Evolutionary conservation across 1,140 invertebrate species (phyloP).

Genomic region (Apocrypta bakeri): DNA sequence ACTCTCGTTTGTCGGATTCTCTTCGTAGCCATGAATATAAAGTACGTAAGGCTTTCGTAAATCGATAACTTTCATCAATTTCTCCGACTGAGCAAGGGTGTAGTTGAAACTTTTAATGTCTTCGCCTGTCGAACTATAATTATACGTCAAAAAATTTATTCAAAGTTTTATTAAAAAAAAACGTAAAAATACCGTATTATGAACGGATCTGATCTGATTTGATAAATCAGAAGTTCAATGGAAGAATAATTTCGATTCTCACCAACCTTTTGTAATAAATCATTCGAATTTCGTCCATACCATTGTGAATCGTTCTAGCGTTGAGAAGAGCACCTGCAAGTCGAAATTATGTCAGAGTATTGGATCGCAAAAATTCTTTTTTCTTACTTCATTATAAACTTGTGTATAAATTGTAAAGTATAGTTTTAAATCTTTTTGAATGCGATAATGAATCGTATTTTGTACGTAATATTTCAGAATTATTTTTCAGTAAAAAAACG

Average conservation of each 20-base stretch:
- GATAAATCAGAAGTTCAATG: too few species aligned
- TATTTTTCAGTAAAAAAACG: too few species aligned
- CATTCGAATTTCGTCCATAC: background rate
- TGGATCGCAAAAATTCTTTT: too few species aligned
- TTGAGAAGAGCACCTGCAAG: background rate
- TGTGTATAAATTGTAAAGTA: too few species aligned
- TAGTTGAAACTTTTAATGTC: background rate
- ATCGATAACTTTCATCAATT: conserved; percentile 48
- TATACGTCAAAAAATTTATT: background rate
- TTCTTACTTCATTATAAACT: too few species aligned
- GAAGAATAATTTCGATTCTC: background rate
- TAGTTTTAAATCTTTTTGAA: too few species aligned
- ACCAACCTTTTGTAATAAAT: conserved; percentile 18
- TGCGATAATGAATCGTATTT: too few species aligned
- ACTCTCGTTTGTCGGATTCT: conserved; percentile 59
- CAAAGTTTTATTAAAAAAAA: background rate
- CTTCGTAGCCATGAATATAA: conserved; percentile 69
- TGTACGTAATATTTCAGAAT: too few species aligned
- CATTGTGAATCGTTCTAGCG: background rate
- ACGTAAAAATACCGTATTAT: too few species aligned
- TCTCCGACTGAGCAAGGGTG: background rate
- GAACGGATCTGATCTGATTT: too few species aligned
- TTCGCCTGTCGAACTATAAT: background rate
- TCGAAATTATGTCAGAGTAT: background rate
- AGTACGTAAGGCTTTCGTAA: conserved; percentile 59